These are phyloP conservation scores for Protaetia brevitarsis DNA, from an alignment of 1,140 invertebrate genomes.

Conservation along the genomic window DNA sequence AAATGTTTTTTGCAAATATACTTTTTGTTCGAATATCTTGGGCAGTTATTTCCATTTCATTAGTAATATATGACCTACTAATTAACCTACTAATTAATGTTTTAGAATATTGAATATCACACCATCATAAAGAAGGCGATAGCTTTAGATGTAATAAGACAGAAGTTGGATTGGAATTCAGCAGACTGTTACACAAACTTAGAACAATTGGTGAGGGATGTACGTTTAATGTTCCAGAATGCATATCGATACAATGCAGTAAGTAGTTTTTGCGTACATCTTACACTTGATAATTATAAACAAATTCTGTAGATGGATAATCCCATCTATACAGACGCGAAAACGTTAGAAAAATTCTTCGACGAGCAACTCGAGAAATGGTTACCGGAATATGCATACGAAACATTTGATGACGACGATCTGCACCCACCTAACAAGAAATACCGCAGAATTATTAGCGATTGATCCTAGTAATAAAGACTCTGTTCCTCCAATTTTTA, in stretches of 20 bases:
- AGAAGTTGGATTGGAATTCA: slow-evolving; percentile 69
- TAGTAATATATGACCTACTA: neutral
- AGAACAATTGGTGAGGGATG: slow-evolving; percentile 75
- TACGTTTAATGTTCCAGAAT: slow-evolving; percentile 83
- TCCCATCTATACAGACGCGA: slow-evolving; percentile 80
- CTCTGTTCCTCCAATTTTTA: neutral
- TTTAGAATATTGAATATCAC: slow-evolving; percentile 74
- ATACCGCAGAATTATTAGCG: slow-evolving; percentile 55
- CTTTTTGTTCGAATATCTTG: no score
- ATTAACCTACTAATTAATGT: slow-evolving; percentile 26
- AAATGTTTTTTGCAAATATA: no score
- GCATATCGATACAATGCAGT: slow-evolving; percentile 82
- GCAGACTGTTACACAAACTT: slow-evolving; percentile 72
- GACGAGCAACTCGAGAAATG: slow-evolving; percentile 77
- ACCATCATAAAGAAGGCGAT: slow-evolving; percentile 74
- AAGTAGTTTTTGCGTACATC: slow-evolving; percentile 46
- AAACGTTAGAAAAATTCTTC: slow-evolving; percentile 80
- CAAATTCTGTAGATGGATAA: slow-evolving; percentile 65
- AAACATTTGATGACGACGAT: slow-evolving; percentile 54
- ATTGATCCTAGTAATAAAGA: slow-evolving; percentile 44
- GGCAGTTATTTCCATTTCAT: no score
- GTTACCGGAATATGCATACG: slow-evolving; percentile 70
- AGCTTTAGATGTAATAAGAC: slow-evolving; percentile 77
- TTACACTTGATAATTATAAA: neutral
- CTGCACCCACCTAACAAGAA: slow-evolving; percentile 56